Evolutionary conservation across 2,797 vertebrate genomes (phyloP).

Genomic region (Poeciliopsis presidionis): DNA sequence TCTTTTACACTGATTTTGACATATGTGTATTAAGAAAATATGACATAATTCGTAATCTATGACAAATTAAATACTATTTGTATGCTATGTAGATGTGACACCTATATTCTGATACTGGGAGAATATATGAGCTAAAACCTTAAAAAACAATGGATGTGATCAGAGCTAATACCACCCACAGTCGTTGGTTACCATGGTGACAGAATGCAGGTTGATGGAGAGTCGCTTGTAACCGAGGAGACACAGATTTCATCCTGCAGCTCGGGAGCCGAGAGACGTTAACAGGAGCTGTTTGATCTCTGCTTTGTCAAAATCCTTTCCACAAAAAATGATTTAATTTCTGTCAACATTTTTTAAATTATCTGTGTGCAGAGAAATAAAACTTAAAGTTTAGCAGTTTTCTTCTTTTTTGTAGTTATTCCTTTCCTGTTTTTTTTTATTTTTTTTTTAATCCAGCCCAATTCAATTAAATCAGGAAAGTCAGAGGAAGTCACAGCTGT

Average conservation of each 20-base stretch:
- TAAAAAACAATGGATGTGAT: neutral
- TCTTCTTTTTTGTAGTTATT: neutral
- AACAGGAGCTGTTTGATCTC: neutral
- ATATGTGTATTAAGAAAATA: neutral
- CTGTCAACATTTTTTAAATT: neutral
- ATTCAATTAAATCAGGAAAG: neutral
- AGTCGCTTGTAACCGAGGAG: neutral
- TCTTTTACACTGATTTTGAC: neutral
- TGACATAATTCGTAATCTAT: neutral
- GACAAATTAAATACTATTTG: neutral
- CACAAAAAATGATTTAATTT: neutral
- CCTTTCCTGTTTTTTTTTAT: neutral
- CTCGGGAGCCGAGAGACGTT: neutral
- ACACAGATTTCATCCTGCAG: neutral
- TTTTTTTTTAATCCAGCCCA: neutral
- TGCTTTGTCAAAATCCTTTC: neutral
- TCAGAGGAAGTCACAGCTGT: neutral
- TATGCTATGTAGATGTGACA: neutral
- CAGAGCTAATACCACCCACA: neutral
- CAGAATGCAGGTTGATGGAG: neutral
- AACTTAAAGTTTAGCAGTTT: neutral
- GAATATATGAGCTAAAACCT: neutral
- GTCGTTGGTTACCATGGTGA: neutral
- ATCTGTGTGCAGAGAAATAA: neutral
- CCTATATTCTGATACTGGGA: neutral